These are phyloP conservation scores for Gerosis bhagava DNA, from an alignment of 2,888 invertebrate species.

Conservation along the genomic window DNA sequence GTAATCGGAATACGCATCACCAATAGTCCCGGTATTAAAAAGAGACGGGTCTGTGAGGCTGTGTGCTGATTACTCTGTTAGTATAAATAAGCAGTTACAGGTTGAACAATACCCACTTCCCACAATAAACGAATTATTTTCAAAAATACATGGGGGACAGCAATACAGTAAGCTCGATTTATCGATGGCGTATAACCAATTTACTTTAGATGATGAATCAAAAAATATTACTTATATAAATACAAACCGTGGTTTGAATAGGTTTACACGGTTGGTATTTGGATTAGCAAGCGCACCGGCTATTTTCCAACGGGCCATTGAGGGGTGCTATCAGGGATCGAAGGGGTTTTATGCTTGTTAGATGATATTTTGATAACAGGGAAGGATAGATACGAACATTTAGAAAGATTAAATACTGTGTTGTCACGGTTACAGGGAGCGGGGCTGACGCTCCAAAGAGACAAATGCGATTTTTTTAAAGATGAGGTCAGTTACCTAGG, in stretches of 20 bases:
- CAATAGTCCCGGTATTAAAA: conserved; percentile 32
- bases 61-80: conserved; percentile 32
- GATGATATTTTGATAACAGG: conserved; percentile 30
- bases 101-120: conserved; percentile 37
- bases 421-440: conserved; percentile 27
- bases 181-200: conserved; percentile 31
- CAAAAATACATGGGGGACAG: conserved; percentile 31
- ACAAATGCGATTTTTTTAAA: conserved; percentile 33
- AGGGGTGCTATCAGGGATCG: conserved; percentile 28
- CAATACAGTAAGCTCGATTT: conserved; percentile 30
- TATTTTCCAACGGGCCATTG: conserved; percentile 34
- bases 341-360: conserved; percentile 27
- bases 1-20: conserved; percentile 30
- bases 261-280: conserved; percentile 29
- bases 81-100: conserved; percentile 33
- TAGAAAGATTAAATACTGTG: conserved; percentile 25
- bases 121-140: conserved; percentile 29
- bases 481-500: conserved; percentile 27
- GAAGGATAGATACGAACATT: conserved; percentile 8
- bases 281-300: conserved; percentile 31
- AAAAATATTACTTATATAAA: conserved; percentile 26
- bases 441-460: conserved; percentile 26
- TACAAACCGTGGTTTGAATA: conserved; percentile 25
- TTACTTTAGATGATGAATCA: conserved; percentile 26
- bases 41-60: conserved; percentile 29